Evolutionary conservation across 2,797 vertebrate genomes (phyloP).

Genomic region (Pteropus rufus): DNA sequence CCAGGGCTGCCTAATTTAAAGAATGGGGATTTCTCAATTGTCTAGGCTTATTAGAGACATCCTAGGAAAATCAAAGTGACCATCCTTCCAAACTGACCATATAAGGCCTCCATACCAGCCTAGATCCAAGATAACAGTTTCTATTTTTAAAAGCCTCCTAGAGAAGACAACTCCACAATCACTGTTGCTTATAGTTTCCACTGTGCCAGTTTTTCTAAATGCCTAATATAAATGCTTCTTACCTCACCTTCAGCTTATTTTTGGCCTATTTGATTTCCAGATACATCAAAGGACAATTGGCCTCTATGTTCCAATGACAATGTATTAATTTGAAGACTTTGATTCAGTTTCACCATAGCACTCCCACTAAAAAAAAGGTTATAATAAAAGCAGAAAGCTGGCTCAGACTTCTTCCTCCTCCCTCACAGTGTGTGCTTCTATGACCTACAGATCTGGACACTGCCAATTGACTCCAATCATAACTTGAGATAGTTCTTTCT

Average conservation of each 20-base stretch:
- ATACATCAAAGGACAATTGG: neutral
- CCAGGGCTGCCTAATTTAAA: neutral
- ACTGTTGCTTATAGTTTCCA: neutral
- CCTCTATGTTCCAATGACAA: neutral
- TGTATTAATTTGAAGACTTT: neutral
- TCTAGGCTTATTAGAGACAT: neutral
- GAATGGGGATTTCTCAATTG: neutral
- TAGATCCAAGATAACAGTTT: neutral
- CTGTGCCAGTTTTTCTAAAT: neutral
- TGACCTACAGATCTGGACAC: neutral
- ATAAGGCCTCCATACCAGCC: neutral
- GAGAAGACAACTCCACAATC: neutral
- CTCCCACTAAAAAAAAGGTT: neutral
- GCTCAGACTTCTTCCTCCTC: neutral
- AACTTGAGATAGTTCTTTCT: neutral
- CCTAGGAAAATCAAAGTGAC: neutral
- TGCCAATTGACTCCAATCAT: neutral
- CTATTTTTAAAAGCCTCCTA: constrained; percentile 37
- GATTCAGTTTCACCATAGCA: neutral
- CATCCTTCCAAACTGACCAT: neutral
- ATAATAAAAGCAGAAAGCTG: neutral
- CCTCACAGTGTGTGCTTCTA: neutral
- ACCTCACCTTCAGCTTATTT: neutral
- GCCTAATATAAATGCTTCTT: neutral
- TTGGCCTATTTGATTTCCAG: neutral